phyloP scores from a whole-genome alignment of 1,140 invertebrate genomes.

The Zeugodacus cucurbitae region DNA sequence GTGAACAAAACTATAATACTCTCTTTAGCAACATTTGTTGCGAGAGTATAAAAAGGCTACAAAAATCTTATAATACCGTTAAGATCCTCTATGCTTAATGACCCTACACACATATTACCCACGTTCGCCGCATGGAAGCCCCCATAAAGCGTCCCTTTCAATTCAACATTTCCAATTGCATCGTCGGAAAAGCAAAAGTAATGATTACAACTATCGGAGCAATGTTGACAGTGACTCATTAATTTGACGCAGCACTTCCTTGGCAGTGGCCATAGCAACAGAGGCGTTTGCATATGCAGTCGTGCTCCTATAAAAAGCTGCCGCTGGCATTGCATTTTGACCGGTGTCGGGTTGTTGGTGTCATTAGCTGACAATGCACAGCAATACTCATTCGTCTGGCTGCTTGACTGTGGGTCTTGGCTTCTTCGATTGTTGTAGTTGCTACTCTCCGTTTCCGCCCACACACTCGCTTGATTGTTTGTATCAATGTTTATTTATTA shows the following conservation, averaged over 20 bases:
- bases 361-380: not conserved
- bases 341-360: not conserved
- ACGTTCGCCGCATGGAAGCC: not conserved
- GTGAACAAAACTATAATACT: too few species aligned
- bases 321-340: not conserved
- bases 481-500: not conserved
- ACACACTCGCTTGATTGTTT: not conserved
- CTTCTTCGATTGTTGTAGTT: not conserved
- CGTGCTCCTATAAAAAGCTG: not conserved
- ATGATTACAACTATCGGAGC: slow-evolving; percentile 1
- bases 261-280: not conserved
- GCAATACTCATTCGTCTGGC: not conserved
- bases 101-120: not conserved
- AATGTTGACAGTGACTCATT: slow-evolving; percentile 29
- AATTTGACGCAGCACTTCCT: slow-evolving; percentile 28
- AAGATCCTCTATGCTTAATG: too few species aligned
- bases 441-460: not conserved
- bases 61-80: too few species aligned
- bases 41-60: too few species aligned
- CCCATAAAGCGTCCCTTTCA: not conserved
- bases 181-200: not conserved
- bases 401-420: not conserved
- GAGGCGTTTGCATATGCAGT: not conserved
- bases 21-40: too few species aligned
- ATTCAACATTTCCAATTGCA: not conserved